These are phyloP conservation scores for Murina feae DNA, from an alignment of 2,113 vertebrate genomes.

Conservation along the genomic window DNA sequence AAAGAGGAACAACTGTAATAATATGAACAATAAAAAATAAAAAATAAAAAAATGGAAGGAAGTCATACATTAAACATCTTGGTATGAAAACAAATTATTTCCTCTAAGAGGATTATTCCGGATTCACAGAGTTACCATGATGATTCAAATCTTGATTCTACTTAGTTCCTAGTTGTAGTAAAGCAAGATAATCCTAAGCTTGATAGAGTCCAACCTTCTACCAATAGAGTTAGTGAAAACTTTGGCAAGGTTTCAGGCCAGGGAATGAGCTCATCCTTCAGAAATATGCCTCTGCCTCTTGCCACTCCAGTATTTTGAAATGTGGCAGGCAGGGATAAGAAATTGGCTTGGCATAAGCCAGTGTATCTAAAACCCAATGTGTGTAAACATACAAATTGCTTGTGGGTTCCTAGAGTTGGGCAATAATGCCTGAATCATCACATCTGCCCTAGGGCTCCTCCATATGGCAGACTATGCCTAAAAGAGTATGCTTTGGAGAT, in stretches of 20 bases:
- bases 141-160: slow-evolving; percentile 26
- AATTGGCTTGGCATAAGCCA: slow-evolving; percentile 41
- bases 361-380: slow-evolving; percentile 44
- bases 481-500: background rate
- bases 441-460: background rate
- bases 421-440: background rate
- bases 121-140: slow-evolving; percentile 4
- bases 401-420: background rate
- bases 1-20: too few species aligned
- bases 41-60: too few species aligned
- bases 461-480: background rate
- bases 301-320: slow-evolving; percentile 19
- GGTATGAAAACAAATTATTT: slow-evolving; percentile 13
- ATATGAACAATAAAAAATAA: too few species aligned
- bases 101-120: background rate
- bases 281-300: background rate
- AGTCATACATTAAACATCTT: background rate
- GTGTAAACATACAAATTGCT: slow-evolving; percentile 43
- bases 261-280: slow-evolving; percentile 47
- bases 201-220: slow-evolving; percentile 41
- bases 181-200: slow-evolving; percentile 22
- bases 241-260: slow-evolving; percentile 12
- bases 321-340: slow-evolving; percentile 13
- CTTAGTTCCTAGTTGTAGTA: background rate
- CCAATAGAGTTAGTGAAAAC: background rate